These are phyloP conservation scores for Butorides virescens DNA, from an alignment of 2,113 vertebrate genomes.

Conservation along the genomic window DNA sequence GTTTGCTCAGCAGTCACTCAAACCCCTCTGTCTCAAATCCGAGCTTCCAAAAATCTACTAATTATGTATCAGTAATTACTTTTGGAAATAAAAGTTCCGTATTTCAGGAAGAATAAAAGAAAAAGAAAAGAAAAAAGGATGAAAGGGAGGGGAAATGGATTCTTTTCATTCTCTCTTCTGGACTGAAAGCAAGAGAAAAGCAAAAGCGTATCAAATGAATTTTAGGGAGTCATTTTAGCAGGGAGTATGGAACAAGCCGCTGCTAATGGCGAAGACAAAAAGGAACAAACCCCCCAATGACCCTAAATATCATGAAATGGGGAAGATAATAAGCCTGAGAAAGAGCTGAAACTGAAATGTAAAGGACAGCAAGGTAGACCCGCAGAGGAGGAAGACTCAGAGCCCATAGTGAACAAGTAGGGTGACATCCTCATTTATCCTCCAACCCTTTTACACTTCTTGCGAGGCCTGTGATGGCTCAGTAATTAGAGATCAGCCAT, in stretches of 20 bases:
- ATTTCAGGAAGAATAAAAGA: not conserved
- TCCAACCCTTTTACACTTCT: not conserved
- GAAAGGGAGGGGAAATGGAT: not conserved
- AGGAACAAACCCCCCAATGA: not conserved
- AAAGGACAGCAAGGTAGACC: not conserved
- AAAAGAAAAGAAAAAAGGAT: not conserved
- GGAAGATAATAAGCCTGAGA: not conserved
- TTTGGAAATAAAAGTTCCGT: not conserved
- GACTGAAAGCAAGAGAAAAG: not conserved
- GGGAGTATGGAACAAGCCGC: not conserved
- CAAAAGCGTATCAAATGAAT: not conserved
- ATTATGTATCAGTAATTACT: not conserved
- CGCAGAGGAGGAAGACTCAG: not conserved
- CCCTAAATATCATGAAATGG: not conserved
- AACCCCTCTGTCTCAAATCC: not conserved
- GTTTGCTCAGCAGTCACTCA: not conserved
- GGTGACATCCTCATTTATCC: not conserved
- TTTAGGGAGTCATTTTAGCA: not conserved
- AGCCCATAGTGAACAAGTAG: not conserved
- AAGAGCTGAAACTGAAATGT: not conserved
- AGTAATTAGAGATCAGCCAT: not conserved
- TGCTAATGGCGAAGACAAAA: not conserved
- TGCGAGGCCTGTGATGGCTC: not conserved
- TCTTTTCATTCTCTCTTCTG: not conserved
- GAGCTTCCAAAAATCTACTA: not conserved